Evolutionary conservation across 2,888 invertebrate species (phyloP), one percentile per base, ranked within the genome.

Genomic region (Oscheius onirici): DNA sequence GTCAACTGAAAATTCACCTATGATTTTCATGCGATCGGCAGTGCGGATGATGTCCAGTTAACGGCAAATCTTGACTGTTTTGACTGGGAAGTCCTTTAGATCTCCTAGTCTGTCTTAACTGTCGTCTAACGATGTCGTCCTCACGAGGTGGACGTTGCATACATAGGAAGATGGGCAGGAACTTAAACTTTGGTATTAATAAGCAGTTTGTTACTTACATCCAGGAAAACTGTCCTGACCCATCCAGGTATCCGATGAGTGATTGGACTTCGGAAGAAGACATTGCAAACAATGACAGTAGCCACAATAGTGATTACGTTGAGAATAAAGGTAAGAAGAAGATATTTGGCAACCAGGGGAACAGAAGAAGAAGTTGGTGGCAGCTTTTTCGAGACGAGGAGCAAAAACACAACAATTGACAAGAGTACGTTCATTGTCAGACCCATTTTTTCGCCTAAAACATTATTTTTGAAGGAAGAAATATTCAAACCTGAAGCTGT

Each of bases 321-420:
- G 95, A 99, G 97, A 86, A 99, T 96, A 90, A 99, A 99, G 70
- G 99, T 99, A 90, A 99, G 97, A 69, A 99, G 91, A 82, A 99
- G 92, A 90, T 99, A 99, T 90, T 97, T 99, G 89, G 97, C 97
- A 46, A 90, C 89, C 67, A 90, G 85, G 69, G 99, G 99, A 88
- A 99, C 91, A 88, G 97, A 97, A 79, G 97, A 92, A 63, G 97
- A 97, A 0, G 97, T 97, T 69, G 99, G 99, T 79, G 99, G 99
- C 82, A 99, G 91, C 90, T 99, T 99, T 91, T 99, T 99, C 80
- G 97, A 97, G 78, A 99, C 97, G 84, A 99, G 92, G 88, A 99
- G 91, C 89, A 99, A 91, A 90, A 99, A 99, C 92, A 99, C 99
- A 90, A 97, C 97, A 91, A 99, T 92, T 89, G 99, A 97, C 88